Conservation (phyloP, 1,140 invertebrate genomes). For the Pseudomyrmex dendroicus region DNA sequence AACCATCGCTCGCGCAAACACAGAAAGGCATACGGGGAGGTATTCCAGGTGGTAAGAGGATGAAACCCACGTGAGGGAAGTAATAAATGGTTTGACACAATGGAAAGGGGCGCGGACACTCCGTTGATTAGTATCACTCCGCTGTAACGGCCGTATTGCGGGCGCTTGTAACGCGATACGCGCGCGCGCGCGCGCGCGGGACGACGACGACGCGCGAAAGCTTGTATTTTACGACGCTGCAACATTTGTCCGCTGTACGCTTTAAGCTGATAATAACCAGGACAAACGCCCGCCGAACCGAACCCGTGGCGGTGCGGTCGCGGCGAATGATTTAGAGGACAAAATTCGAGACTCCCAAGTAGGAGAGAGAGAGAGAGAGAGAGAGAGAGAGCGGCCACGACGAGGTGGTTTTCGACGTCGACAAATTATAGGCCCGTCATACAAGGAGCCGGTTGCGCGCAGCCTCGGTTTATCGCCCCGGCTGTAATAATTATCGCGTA, state of each 20-base stretch:
- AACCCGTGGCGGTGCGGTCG: conserved; percentile 29
- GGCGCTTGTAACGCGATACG: conserved; percentile 65
- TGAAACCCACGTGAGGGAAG: conserved; percentile 46
- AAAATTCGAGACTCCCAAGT: conserved; percentile 36
- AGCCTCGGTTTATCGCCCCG: conserved; percentile 44
- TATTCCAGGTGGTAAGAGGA: conserved; percentile 67
- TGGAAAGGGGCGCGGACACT: conserved; percentile 72
- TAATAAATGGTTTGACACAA: conserved; percentile 76
- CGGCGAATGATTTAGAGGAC: conserved; percentile 62
- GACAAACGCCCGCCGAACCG: conserved; percentile 59
- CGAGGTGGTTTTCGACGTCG: neutral
- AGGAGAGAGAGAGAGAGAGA: neutral
- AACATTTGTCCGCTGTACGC: conserved; percentile 68
- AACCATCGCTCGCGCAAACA: conserved; percentile 67
- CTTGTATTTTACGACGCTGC: conserved; percentile 70
- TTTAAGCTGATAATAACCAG: conserved; percentile 71
- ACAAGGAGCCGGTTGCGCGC: conserved; percentile 27
- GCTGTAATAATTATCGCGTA: conserved; percentile 49
- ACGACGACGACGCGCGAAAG: conserved; percentile 29
- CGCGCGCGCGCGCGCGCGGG: neutral
- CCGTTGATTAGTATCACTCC: conserved; percentile 71
- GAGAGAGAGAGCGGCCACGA: too few relatives aligned
- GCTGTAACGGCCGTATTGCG: conserved; percentile 56
- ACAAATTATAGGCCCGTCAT: conserved; percentile 52
- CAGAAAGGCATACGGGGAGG: conserved; percentile 47